Conservation (phyloP, 2,113 vertebrate genomes). For the Epinephelus lanceolatus region DNA sequence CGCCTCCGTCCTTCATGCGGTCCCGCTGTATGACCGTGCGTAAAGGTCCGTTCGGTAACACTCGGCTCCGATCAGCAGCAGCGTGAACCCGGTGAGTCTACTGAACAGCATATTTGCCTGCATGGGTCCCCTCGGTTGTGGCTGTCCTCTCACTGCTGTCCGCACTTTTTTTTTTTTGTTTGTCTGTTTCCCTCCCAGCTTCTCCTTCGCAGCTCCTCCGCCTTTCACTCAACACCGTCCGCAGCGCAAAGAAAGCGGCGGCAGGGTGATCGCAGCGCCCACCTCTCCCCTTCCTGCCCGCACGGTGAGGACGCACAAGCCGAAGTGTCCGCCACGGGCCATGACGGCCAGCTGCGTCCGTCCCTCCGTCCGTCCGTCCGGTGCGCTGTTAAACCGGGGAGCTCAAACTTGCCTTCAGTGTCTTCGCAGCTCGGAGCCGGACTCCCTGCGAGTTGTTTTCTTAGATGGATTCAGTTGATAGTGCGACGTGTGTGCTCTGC, state of each 20-base stretch:
- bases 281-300: conserved; percentile 57
- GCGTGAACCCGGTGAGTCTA: conserved; percentile 51
- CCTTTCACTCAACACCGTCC: conserved; percentile 63
- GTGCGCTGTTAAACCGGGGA: conserved; percentile 62
- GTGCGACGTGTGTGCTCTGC: conserved; percentile 82
- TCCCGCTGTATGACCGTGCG: conserved; percentile 61
- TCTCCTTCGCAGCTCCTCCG: conserved; percentile 38
- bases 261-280: conserved; percentile 56
- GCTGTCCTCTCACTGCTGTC: conserved; percentile 41
- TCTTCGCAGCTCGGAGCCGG: conserved; percentile 71
- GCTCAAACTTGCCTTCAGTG: conserved; percentile 76
- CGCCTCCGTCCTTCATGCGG: conserved; percentile 76
- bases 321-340: conserved; percentile 75
- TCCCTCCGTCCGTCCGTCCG: conserved; percentile 54
- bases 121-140: conserved; percentile 33
- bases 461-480: conserved; percentile 90
- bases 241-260: conserved; percentile 63
- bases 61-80: conserved; percentile 50
- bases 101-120: conserved; percentile 65
- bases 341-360: conserved; percentile 80
- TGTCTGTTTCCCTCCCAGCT: conserved; percentile 3
- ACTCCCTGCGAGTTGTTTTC: conserved; percentile 89
- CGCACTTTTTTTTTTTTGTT: conserved; percentile 41
- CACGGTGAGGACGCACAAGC: conserved; percentile 74
- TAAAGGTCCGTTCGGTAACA: conserved; percentile 64